These are phyloP conservation scores for Chrysodeixis includens DNA, from an alignment of 2,888 invertebrate species.

Conservation along the genomic window DNA sequence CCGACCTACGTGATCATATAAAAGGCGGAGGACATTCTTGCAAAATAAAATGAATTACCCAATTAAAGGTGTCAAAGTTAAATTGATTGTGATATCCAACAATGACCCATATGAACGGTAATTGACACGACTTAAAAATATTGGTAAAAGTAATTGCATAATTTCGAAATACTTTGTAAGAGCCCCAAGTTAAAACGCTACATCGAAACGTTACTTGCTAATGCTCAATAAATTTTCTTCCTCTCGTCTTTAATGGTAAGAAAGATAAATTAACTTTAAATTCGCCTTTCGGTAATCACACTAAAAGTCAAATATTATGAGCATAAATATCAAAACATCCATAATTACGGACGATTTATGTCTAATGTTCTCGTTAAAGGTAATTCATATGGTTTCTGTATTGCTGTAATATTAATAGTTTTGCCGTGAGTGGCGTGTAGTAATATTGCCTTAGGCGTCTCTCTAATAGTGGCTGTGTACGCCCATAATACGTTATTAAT, in stretches of 20 bases:
- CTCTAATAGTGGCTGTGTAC: constrained; percentile 22
- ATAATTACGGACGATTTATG: constrained; percentile 35
- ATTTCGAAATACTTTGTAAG: too few relatives aligned
- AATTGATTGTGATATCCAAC: constrained; percentile 31
- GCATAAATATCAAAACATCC: neutral
- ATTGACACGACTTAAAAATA: neutral
- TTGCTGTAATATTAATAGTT: constrained; percentile 61
- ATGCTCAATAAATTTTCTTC: too few relatives aligned
- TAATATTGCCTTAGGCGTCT: constrained; percentile 42
- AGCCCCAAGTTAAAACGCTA: too few relatives aligned
- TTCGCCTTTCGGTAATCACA: neutral
- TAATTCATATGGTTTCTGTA: constrained; percentile 41
- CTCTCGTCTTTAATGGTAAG: too few relatives aligned
- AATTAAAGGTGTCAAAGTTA: constrained; percentile 22
- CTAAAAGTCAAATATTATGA: neutral
- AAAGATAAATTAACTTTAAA: constrained; percentile 7
- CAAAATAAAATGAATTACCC: constrained; percentile 13
- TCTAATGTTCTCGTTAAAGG: constrained; percentile 36
- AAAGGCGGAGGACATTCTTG: constrained; percentile 7
- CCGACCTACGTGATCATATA: constrained; percentile 15
- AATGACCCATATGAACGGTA: constrained; percentile 20
- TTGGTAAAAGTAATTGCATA: too few relatives aligned
- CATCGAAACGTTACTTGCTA: too few relatives aligned
- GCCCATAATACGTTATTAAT: constrained; percentile 35
- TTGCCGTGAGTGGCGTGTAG: constrained; percentile 54